Evolutionary conservation across 2,888 invertebrate species (phyloP).

Genomic region (Melanargia galathea): DNA sequence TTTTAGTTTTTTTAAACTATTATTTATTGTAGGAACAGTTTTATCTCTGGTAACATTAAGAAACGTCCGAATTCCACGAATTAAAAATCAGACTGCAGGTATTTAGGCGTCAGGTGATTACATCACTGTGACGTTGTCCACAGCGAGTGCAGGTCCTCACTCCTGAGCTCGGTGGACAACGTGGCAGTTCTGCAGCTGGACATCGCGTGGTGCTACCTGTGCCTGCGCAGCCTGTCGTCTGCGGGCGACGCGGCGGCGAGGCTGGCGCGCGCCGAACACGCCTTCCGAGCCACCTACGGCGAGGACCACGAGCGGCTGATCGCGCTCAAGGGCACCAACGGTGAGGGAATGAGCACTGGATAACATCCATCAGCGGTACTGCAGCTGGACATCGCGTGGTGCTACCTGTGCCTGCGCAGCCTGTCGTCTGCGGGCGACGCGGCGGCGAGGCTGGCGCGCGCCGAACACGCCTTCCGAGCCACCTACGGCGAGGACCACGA

Average conservation of each 20-base stretch:
- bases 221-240: conserved; percentile 85
- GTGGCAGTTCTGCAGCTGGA: conserved; percentile 92
- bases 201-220: conserved; percentile 94
- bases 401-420: neutral
- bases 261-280: conserved; percentile 85
- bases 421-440: too few relatives aligned
- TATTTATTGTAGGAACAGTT: too few relatives aligned
- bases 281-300: conserved; percentile 83
- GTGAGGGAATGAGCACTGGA: conserved; percentile 50
- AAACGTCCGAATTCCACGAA: too few relatives aligned
- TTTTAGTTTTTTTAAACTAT: too few relatives aligned
- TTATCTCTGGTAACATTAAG: too few relatives aligned
- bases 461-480: too few relatives aligned
- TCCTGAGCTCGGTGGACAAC: conserved; percentile 89
- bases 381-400: too few relatives aligned
- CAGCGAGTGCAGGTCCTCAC: conserved; percentile 85
- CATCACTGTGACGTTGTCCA: neutral
- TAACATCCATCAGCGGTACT: too few relatives aligned
- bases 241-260: conserved; percentile 85
- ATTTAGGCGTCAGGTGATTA: too few relatives aligned
- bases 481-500: too few relatives aligned
- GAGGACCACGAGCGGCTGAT: conserved; percentile 58
- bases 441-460: too few relatives aligned
- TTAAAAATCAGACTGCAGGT: too few relatives aligned
- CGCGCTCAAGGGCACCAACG: conserved; percentile 65